These are phyloP conservation scores for Eulithis prunata DNA, from an alignment of 2,888 invertebrate genomes.

Conservation along the genomic window DNA sequence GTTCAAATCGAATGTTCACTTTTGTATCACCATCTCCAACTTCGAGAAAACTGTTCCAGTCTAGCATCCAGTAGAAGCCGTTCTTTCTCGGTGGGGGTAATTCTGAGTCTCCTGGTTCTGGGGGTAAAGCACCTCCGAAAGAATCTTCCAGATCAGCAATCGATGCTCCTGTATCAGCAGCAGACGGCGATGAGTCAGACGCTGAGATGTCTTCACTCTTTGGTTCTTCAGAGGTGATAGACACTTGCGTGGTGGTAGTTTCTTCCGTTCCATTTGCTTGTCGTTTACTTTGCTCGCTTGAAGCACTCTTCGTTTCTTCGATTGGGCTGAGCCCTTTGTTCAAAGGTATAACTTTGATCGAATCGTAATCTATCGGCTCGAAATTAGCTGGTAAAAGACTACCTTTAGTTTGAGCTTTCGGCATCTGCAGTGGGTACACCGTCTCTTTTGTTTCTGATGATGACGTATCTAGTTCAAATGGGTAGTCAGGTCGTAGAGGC, in stretches of 20 bases:
- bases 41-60: constrained; percentile 94
- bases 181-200: constrained; percentile 69
- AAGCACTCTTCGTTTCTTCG: constrained; percentile 54
- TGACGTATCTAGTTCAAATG: constrained; percentile 73
- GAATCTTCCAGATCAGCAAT: constrained; percentile 89
- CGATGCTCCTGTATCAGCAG: constrained; percentile 81
- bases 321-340: constrained; percentile 68
- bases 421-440: constrained; percentile 69
- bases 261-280: constrained; percentile 59
- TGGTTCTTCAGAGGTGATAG: constrained; percentile 49
- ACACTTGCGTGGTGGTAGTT: constrained; percentile 39
- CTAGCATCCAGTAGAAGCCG: constrained; percentile 93
- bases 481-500: constrained; percentile 67
- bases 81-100: constrained; percentile 88
- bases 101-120: constrained; percentile 84
- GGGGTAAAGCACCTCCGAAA: constrained; percentile 87
- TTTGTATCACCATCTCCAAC: constrained; percentile 90
- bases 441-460: constrained; percentile 67
- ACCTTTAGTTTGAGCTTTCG: constrained; percentile 63
- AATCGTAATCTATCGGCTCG: constrained; percentile 74
- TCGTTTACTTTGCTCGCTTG: constrained; percentile 67
- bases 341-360: constrained; percentile 75
- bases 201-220: constrained; percentile 47
- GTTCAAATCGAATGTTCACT: constrained; percentile 91
- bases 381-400: constrained; percentile 52